Evolutionary conservation across 2,888 invertebrate species (phyloP), one percentile per base, ranked within the genome.

Genomic region (Sarcophaga rosellei): DNA sequence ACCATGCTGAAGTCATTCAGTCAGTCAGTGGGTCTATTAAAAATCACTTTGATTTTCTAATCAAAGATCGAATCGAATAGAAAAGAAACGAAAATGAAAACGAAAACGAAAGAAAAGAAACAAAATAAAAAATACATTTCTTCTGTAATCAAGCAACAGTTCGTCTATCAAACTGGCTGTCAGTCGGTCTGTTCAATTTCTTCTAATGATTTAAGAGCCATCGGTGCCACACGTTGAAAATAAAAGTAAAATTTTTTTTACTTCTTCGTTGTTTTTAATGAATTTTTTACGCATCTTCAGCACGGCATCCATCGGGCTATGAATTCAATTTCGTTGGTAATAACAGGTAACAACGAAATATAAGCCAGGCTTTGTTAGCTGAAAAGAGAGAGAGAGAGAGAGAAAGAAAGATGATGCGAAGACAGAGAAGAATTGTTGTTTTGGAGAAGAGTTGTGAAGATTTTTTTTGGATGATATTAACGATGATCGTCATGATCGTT

Each of bases 131-230:
- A 5, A 68, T 20, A 72, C 35, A 72, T 6, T 72, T 59, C 70
- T 72, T 35, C 35, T 35, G 8, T 35, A 35, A 35, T 35, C 35
- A 35, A 35, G 35, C 35, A 35, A 2, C 2, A 0, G 2, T 8
- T 10, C 1, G 35, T 35, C 35, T 35, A 10, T 35, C 10, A 10
- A 35, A 35, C 35, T 8, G 23, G 15, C 47, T 25, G 15, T 70
- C 10, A 2, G 35, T 1, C 35, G 1, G 21, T 4, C 44, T 68
- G 4, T 35, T 35, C 35, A 35, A 20, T 45, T 68, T 15, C 47
- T 72, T 72, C 25, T 25, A 35, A 72, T 72, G 35, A 25, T n/a
- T 57, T n/a, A 72, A 72, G 59, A n/a, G 70, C 45, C 70, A 72
- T 35, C 35, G 35, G n/a, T 59, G n/a, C 20, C 35, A 72, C 57